Base-by-base conservation (phyloP, 2,888 invertebrate species). In the Strigamia crassipes region DNA sequence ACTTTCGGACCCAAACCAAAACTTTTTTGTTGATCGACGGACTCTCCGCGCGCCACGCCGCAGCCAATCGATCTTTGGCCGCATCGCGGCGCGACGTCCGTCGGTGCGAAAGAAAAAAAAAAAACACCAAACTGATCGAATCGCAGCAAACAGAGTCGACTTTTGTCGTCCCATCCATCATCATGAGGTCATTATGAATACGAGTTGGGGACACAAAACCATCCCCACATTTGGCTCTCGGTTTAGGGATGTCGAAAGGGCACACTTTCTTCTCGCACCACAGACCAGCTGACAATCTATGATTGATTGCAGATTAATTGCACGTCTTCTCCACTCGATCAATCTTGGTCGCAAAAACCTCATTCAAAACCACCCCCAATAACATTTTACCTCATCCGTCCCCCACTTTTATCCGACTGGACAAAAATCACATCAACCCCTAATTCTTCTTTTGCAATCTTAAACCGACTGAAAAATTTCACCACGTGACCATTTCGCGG, bases 241-340 rank as follows among this genome's bases (percentile, higher is more conserved):
- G 61, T 15, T 66, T 66, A 66, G 61, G 61, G 61, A 23, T 66
- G 61, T 66, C 61, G 61, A 66, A 51, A 23, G 61, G 21, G 21
- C 21, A 66, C 61, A 66, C 18, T 66, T 66, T 66, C 61, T 66
- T 66, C 61, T 66, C 61, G 61, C 61, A 66, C 61, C 61, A 66
- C 61, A 66, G 61, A 66, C 78, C 34, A 78, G n/a, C 18, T 78
- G 78, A 78, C 78, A 78, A 78, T 78, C 34, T 34, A 78, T 78
- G 78, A 78, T 78, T 78, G 78, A 78, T 78, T 78, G 78, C 78
- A 34, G 78, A 78, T 78, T 78, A 78, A 78, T 78, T 78, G 78
- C 78, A 38, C 61, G 61, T 66, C 61, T 66, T 66, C 61, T 66
- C 18, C 61, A 66, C 34, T 41, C 78, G 27, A 78, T 78, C 78